phyloP scores from a whole-genome alignment of 2,113 vertebrate genomes.

The Rostratula benghalensis region DNA sequence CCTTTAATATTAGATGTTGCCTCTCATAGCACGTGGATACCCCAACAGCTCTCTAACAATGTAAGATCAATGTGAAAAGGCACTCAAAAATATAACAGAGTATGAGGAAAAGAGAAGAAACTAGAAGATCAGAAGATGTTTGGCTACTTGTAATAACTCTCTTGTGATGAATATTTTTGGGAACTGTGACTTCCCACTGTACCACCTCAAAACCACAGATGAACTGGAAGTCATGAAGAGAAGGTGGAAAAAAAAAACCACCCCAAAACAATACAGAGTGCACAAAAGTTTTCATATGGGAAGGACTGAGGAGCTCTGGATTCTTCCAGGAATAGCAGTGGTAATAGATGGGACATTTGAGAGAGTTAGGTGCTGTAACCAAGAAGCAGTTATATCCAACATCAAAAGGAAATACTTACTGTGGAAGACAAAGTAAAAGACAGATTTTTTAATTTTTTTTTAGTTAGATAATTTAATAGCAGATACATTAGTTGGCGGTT shows the following conservation, averaged over 20 bases:
- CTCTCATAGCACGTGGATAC: background rate
- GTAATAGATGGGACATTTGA: background rate
- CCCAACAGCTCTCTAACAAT: background rate
- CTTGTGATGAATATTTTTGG: background rate
- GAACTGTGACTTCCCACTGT: background rate
- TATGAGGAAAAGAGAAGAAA: background rate
- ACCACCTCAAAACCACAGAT: background rate
- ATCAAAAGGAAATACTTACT: background rate
- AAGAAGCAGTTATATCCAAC: background rate
- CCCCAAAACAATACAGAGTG: background rate
- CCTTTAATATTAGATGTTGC: background rate
- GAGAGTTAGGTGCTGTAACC: background rate
- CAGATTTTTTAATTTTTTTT: background rate
- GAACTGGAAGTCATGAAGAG: background rate
- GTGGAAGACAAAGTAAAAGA: background rate
- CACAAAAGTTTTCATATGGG: background rate
- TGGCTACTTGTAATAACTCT: background rate
- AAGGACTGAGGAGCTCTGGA: background rate
- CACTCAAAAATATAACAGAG: background rate
- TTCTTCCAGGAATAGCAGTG: background rate
- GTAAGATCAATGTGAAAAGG: background rate
- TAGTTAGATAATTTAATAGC: background rate
- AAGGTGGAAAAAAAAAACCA: background rate
- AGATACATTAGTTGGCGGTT: background rate
- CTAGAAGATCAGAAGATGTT: background rate